phyloP scores from a whole-genome alignment of 2,888 invertebrate genomes.

The Drosophila affinis region DNA sequence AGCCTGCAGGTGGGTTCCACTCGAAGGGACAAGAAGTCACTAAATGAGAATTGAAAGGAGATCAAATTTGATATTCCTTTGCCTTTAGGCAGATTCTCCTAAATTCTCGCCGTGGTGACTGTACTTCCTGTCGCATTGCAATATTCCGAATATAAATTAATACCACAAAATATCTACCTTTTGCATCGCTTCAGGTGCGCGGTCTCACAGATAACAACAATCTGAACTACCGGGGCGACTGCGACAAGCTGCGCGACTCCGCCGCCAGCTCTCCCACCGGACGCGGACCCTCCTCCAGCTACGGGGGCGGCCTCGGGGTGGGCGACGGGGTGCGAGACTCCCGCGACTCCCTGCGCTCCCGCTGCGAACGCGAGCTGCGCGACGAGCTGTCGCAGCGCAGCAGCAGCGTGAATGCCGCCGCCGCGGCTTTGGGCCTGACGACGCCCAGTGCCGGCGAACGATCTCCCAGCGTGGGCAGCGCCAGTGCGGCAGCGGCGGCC shows the following conservation, averaged over 20 bases:
- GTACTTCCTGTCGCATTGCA: not conserved
- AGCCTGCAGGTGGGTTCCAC: conserved; percentile 89
- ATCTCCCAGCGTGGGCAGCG: conserved; percentile 83
- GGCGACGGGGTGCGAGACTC: conserved; percentile 76
- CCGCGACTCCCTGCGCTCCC: conserved; percentile 76
- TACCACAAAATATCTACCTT: not conserved
- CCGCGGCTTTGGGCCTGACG: conserved; percentile 79
- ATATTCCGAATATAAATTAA: not conserved
- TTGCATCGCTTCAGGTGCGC: conserved; percentile 84
- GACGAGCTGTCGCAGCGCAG: conserved; percentile 82
- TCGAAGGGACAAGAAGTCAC: not conserved
- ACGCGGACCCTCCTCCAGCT: conserved; percentile 59
- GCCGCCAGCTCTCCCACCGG: conserved; percentile 82
- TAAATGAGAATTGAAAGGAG: too few species aligned
- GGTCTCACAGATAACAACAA: conserved; percentile 94
- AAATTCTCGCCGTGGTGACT: not conserved
- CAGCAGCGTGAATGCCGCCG: conserved; percentile 81
- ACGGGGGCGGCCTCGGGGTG: conserved; percentile 43
- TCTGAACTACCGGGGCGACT: conserved; percentile 83
- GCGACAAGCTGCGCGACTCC: conserved; percentile 83
- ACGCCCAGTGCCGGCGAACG: conserved; percentile 77
- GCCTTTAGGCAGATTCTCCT: too few species aligned
- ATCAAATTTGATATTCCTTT: too few species aligned
- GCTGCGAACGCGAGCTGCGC: conserved; percentile 81
- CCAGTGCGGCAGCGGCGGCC: conserved; percentile 78